A percentile compares a stretch with the other conserved stretches of the same genome.
Conservation (phyloP, 1,140 invertebrate species). For the Megalopta genalis region DNA sequence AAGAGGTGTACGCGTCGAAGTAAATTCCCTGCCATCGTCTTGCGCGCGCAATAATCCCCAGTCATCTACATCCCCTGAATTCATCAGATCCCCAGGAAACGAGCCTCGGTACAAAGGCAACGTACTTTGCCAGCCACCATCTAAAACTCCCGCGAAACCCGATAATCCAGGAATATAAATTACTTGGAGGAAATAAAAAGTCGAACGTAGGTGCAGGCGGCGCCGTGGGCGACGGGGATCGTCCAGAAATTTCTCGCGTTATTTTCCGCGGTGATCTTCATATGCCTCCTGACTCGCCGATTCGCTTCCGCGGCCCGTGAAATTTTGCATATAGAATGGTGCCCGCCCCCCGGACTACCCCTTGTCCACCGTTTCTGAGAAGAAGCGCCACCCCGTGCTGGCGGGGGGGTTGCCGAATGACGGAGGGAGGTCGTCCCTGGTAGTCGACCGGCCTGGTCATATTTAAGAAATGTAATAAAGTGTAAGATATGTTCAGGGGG, state of each 20-base stretch:
- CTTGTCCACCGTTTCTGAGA: constrained; percentile 15
- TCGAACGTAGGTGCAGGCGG: neutral
- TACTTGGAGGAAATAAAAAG: constrained; percentile 48
- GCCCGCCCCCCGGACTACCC: constrained; percentile 21
- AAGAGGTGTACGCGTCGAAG: neutral
- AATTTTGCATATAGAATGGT: constrained; percentile 73
- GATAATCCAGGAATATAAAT: constrained; percentile 51
- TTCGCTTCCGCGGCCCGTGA: constrained; percentile 69
- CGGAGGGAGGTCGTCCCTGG: constrained; percentile 3
- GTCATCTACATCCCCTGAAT: constrained; percentile 7
- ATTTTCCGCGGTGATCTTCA: constrained; percentile 62
- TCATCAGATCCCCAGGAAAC: constrained; percentile 19
- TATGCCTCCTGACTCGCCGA: constrained; percentile 56
- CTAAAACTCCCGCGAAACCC: constrained; percentile 35
- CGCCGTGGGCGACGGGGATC: neutral
- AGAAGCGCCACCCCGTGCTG: constrained; percentile 4
- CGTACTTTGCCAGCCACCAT: neutral
- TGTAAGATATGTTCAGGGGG: constrained; percentile 66
- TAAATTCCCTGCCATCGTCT: neutral
- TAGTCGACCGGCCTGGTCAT: constrained; percentile 53
- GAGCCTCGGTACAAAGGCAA: constrained; percentile 11
- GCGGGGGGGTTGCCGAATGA: too few species aligned
- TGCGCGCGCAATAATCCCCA: constrained; percentile 11
- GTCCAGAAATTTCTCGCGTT: constrained; percentile 59
- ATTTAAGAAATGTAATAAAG: constrained; percentile 74